phyloP scores from a whole-genome alignment of 2,113 vertebrate species.

The Platycercus adscitus region DNA sequence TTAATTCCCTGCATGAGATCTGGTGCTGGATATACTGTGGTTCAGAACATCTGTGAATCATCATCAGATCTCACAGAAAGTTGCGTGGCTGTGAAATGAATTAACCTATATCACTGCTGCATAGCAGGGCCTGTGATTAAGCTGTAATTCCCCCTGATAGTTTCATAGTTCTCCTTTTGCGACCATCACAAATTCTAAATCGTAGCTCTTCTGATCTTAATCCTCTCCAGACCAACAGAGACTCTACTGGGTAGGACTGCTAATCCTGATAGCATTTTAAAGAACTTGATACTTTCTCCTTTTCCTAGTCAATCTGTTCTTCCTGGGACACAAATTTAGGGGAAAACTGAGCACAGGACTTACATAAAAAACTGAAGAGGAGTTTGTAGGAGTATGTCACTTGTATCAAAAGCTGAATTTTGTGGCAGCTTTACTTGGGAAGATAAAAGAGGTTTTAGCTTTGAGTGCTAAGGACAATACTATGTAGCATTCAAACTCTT shows the following conservation, averaged over 20 bases:
- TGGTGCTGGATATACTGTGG: neutral
- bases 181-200: conserved; percentile 19
- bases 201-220: neutral
- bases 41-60: conserved; percentile 6
- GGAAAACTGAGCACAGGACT: neutral
- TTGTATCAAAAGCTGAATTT: conserved; percentile 59
- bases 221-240: neutral
- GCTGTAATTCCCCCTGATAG: conserved; percentile 57
- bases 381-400: neutral
- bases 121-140: conserved; percentile 54
- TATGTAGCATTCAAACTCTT: conserved; percentile 34
- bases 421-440: conserved; percentile 46
- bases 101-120: conserved; percentile 65
- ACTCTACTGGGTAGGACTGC: neutral
- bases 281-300: neutral
- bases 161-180: conserved; percentile 23
- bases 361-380: conserved; percentile 15
- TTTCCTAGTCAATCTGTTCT: neutral
- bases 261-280: neutral
- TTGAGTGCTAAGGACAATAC: conserved; percentile 57
- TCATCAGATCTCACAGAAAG: conserved; percentile 45
- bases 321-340: neutral
- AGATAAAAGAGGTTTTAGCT: conserved; percentile 64
- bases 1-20: conserved; percentile 8
- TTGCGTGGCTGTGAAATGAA: conserved; percentile 55